These are phyloP conservation scores for Lepidonotus clava DNA, from an alignment of 2,888 invertebrate genomes.

Conservation along the genomic window DNA sequence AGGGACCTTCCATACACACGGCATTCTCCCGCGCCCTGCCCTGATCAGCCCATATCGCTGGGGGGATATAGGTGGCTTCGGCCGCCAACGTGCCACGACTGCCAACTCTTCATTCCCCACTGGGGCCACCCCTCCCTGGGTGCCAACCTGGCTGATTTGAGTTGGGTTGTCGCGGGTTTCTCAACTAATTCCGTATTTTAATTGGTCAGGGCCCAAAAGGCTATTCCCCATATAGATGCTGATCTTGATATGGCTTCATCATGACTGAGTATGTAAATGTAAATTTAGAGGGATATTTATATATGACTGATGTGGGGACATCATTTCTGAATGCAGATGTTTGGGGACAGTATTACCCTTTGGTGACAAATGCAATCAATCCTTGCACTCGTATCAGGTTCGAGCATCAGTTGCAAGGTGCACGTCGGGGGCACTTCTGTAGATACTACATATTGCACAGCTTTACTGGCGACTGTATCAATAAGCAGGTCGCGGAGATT, in stretches of 20 bases:
- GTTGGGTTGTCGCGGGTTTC: no score
- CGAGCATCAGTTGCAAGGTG: constrained; percentile 3
- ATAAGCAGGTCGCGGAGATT: constrained; percentile 12
- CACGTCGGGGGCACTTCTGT: neutral
- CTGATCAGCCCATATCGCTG: constrained; percentile 35
- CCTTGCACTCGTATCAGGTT: neutral
- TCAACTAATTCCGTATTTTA: no score
- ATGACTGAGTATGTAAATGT: no score
- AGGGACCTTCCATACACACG: neutral
- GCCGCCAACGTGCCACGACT: constrained; percentile 1
- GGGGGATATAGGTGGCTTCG: constrained; percentile 11
- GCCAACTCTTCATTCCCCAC: constrained; percentile 10
- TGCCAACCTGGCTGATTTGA: no score
- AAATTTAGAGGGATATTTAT: no score
- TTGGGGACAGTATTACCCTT: no score
- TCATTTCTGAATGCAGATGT: neutral
- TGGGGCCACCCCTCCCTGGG: no score
- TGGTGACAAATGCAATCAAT: no score
- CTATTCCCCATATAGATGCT: no score
- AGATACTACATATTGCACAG: neutral
- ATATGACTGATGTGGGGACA: no score
- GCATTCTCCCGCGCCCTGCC: neutral
- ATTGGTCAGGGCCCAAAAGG: no score
- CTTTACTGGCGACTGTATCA: constrained; percentile 1
- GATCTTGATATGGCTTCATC: no score